Conservation (phyloP, 2,113 vertebrate species). For the Gyps fulvus region DNA sequence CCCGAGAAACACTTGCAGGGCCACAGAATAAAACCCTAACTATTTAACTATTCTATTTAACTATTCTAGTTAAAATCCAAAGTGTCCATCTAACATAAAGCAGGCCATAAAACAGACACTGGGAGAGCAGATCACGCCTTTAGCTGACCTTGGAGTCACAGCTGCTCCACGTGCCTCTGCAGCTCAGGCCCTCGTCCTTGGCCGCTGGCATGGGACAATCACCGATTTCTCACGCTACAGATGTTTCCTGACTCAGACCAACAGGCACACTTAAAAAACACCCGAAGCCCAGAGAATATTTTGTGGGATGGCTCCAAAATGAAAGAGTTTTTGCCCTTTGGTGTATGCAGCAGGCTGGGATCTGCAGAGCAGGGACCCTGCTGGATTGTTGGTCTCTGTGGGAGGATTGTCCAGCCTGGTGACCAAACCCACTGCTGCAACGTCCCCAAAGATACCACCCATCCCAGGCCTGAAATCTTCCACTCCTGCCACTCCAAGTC, state of each 20-base stretch:
- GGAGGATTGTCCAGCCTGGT: accelerated
- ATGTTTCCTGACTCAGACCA: neutral
- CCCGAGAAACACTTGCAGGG: neutral
- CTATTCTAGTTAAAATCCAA: neutral
- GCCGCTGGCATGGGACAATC: neutral
- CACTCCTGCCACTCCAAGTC: neutral
- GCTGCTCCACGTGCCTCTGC: neutral
- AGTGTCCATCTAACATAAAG: neutral
- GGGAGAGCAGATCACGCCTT: neutral
- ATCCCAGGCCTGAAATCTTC: neutral
- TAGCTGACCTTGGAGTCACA: neutral
- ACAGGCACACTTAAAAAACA: neutral
- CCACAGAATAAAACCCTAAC: neutral
- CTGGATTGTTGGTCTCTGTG: neutral
- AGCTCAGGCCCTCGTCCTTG: neutral
- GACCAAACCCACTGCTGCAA: neutral
- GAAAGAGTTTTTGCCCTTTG: neutral
- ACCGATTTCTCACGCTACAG: neutral
- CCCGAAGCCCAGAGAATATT: neutral
- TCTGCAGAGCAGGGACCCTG: neutral
- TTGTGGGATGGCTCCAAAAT: neutral
- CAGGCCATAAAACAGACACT: neutral
- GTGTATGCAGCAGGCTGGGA: neutral
- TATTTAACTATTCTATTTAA: neutral
- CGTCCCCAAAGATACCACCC: neutral